Evolutionary conservation across 2,113 vertebrate species (phyloP).

Genomic region (Microcebus ravelobensis): DNA sequence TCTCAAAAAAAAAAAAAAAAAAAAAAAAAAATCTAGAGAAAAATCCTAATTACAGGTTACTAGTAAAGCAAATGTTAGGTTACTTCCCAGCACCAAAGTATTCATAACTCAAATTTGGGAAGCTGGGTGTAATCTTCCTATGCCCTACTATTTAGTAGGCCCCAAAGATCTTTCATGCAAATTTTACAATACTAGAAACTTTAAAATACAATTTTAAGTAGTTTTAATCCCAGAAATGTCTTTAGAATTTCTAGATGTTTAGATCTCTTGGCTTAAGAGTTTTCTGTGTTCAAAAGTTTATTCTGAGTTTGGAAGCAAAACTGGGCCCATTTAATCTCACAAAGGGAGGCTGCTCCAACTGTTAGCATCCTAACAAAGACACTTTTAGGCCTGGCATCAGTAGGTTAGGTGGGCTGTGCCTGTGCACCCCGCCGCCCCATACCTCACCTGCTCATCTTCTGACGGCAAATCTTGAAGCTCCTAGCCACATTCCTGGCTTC

Average conservation of each 20-base stretch:
- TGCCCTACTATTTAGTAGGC: not conserved
- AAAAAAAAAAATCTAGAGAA: too few relatives aligned
- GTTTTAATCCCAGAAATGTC: slow-evolving; percentile 34
- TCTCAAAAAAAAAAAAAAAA: too few relatives aligned
- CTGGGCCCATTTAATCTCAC: not conserved
- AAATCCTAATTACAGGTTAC: slow-evolving; percentile 8
- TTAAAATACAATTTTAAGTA: slow-evolving; percentile 47
- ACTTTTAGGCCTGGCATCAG: not conserved
- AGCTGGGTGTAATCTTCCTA: not conserved
- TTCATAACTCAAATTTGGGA: not conserved
- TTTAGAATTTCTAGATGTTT: slow-evolving; percentile 35
- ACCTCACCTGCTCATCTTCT: not conserved
- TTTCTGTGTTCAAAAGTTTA: slow-evolving; percentile 42
- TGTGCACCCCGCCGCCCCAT: accelerated
- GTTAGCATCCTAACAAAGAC: not conserved
- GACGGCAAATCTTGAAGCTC: not conserved
- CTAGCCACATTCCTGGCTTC: not conserved
- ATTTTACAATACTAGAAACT: slow-evolving; percentile 4
- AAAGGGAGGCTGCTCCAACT: not conserved
- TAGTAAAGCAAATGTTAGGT: slow-evolving; percentile 5
- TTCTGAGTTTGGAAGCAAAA: slow-evolving; percentile 52
- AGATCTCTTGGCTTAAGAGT: slow-evolving; percentile 7
- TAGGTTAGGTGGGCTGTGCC: not conserved
- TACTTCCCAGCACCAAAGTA: not conserved
- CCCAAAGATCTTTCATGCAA: not conserved